Percentiles rank a stretch among this genome's conserved stretches.
Conservation (phyloP, 2,797 vertebrate species). For the Pangasius djambal region DNA sequence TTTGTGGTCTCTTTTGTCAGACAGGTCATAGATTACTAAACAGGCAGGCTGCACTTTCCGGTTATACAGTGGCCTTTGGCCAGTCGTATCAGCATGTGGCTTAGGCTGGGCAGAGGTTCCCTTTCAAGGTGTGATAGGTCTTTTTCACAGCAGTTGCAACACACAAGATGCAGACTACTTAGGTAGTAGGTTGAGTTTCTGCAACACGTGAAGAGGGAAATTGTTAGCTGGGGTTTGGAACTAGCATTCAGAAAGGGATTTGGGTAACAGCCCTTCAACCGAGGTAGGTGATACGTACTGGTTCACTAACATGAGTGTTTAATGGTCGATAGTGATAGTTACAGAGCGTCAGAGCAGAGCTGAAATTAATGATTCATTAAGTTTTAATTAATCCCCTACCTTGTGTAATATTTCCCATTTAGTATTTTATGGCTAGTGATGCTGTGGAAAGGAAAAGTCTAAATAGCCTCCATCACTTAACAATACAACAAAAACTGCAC, state of each 20-base stretch:
- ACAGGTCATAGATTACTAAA: background rate
- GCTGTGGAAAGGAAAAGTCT: background rate
- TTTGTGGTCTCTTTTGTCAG: background rate
- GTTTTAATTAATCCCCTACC: background rate
- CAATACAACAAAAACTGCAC: background rate
- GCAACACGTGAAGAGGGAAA: background rate
- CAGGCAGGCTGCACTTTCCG: background rate
- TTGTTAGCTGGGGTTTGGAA: background rate
- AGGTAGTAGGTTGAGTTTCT: background rate
- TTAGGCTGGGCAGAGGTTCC: background rate
- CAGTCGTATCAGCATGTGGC: background rate
- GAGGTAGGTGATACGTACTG: background rate
- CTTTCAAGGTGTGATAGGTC: background rate
- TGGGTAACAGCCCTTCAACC: background rate
- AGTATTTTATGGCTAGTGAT: background rate
- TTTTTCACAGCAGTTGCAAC: background rate
- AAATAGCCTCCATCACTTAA: background rate
- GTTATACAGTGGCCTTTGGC: slow-evolving; percentile 20
- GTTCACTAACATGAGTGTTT: background rate
- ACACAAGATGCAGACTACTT: background rate
- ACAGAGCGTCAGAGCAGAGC: background rate
- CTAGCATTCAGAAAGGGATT: background rate
- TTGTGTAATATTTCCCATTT: background rate
- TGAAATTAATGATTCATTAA: background rate
- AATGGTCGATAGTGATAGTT: background rate